Conservation (phyloP, 2,888 invertebrate genomes). For the Itoplectis maculator region DNA sequence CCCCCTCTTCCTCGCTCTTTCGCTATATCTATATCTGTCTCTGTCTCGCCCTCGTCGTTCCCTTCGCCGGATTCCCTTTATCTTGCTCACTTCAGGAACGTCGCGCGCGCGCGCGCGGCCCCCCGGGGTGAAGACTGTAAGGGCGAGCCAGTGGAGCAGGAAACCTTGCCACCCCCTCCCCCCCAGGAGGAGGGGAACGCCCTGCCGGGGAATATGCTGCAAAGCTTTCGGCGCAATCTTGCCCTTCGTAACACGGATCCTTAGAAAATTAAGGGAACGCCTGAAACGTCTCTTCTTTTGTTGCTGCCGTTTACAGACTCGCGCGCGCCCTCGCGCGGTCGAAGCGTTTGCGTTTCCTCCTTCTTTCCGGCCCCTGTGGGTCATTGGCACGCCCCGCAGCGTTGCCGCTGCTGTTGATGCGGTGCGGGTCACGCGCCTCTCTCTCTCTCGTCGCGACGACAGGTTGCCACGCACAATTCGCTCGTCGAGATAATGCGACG, state of each 20-base stretch:
- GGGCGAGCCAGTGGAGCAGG: constrained; percentile 32
- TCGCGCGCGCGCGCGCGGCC: background rate
- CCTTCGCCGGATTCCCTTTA: constrained; percentile 32
- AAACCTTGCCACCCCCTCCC: constrained; percentile 3
- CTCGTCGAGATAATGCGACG: too few relatives aligned
- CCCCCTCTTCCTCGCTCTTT: background rate
- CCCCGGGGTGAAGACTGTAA: constrained; percentile 13
- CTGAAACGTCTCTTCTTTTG: background rate
- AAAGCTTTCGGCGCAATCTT: constrained; percentile 51
- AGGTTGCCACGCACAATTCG: too few relatives aligned
- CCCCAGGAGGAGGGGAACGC: background rate
- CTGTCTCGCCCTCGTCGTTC: background rate
- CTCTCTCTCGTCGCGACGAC: background rate
- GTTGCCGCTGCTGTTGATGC: too few relatives aligned
- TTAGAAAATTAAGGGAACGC: constrained; percentile 42
- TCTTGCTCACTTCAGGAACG: constrained; percentile 40
- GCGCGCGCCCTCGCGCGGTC: constrained; percentile 8
- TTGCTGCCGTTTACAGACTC: background rate
- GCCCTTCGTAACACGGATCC: constrained; percentile 21
- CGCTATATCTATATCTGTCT: background rate
- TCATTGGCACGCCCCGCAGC: constrained; percentile 20
- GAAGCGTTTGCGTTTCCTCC: background rate
- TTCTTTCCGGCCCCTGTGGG: constrained; percentile 1
- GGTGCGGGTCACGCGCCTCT: background rate
- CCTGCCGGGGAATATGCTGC: background rate